Evolutionary conservation across 2,113 vertebrate species (phyloP), one percentile per base, ranked within the genome.

Genomic region (Lucifuga dentata): DNA sequence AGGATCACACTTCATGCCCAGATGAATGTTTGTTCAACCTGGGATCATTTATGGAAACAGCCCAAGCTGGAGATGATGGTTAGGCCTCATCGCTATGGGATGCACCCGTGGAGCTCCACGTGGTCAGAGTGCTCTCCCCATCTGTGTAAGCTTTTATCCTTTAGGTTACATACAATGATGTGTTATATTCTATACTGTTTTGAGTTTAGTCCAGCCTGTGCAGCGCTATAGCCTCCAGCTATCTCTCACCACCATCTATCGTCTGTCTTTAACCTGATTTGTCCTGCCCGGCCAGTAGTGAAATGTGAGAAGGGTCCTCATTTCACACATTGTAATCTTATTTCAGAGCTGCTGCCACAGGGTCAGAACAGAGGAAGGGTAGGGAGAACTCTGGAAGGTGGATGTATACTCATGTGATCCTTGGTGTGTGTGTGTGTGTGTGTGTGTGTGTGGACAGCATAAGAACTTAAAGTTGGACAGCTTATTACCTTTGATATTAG

Each of bases 311-410:
- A 24, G 56, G 56, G 39, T 76, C 72, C 72, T 83, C 67, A 78
- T 88, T 90, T 91, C 81, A 82, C 86, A 88, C 81, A 67, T 86
- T 8, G 81, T 89, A 76, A 91, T 88, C 84, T 81, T 75, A 86
- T 89, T 84, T 89, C 68, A 86, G 65, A 77, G 75, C 39, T 62
- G 82, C 67, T 67, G 64, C 76, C 68, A 59, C 68, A 58, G 49
- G 68, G 69, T 90, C 82, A 85, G 53, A 71, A 51, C 52, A 13
- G 52, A 65, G 62, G 59, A 55, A 53, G 67, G 13, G 50, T 77
- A 71, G 56, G 17, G 73, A 19, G 64, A 58, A 52, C 40, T 62
- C 35, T 69, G 57, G 53, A 59, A 55, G 68, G 49, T 64, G 74
- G 76, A 70, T 39, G 32, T 73, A 44, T 69, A 56, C 65, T 86